Percentiles rank a stretch among this genome's conserved stretches.
Conservation (phyloP, 2,113 vertebrate genomes). For the Nestor notabilis region DNA sequence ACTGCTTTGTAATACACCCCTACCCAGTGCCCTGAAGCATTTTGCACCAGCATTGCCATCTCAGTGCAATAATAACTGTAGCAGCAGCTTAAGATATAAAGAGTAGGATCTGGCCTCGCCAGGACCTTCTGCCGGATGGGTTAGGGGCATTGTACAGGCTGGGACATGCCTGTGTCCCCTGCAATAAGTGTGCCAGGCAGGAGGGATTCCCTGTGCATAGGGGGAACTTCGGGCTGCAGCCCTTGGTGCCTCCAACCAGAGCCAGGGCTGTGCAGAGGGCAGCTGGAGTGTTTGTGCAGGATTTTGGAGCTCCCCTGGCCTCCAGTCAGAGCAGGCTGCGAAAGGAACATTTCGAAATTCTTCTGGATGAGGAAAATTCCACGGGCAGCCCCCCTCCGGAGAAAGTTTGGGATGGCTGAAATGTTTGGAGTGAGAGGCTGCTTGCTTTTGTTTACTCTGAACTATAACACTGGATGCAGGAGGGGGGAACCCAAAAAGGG, state of each 20-base stretch:
- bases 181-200: background rate
- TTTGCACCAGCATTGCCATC: background rate
- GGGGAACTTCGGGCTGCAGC: background rate
- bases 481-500: background rate
- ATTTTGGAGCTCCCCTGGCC: slow-evolving; percentile 36
- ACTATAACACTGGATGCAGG: background rate
- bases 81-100: background rate
- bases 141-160: background rate
- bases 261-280: background rate
- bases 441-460: slow-evolving; percentile 65
- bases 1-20: background rate
- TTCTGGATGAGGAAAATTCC: slow-evolving; percentile 64
- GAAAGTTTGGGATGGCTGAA: slow-evolving; percentile 68
- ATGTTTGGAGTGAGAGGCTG: slow-evolving; percentile 57
- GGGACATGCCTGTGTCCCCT: background rate
- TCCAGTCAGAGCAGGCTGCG: slow-evolving; percentile 41
- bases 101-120: background rate
- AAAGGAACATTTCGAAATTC: slow-evolving; percentile 64
- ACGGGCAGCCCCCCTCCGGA: slow-evolving; percentile 38
- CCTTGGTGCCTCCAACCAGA: fast-evolving
- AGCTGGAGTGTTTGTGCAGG: background rate
- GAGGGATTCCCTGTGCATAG: background rate
- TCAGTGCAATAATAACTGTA: background rate
- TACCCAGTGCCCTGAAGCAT: no score
- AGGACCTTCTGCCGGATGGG: background rate